These are phyloP conservation scores for Coptotermes formosanus DNA, from an alignment of 1,140 invertebrate species.

Conservation along the genomic window DNA sequence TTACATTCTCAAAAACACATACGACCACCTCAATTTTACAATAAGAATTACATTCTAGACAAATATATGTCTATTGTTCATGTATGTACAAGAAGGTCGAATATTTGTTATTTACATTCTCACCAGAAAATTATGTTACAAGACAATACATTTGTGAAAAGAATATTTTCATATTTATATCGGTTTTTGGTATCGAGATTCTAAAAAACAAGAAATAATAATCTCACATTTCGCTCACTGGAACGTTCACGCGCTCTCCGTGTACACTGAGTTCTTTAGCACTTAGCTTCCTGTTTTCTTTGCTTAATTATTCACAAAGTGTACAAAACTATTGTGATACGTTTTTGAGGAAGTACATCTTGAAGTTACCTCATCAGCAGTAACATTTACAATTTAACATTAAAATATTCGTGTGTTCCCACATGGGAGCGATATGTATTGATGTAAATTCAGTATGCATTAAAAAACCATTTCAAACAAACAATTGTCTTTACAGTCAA, in stretches of 20 bases:
- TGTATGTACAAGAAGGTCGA: background rate
- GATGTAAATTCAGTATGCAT: background rate
- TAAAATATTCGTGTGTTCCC: background rate
- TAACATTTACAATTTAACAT: background rate
- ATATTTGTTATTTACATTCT: conserved; percentile 18
- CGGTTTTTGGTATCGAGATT: background rate
- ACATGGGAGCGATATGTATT: background rate
- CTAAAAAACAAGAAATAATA: too few relatives aligned
- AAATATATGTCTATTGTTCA: background rate
- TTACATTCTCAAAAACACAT: conserved; percentile 20
- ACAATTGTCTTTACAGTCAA: too few relatives aligned
- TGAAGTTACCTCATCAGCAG: background rate
- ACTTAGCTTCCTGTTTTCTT: background rate
- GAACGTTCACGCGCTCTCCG: background rate
- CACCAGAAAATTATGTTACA: background rate
- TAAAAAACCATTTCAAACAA: background rate
- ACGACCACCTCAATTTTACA: conserved; percentile 14
- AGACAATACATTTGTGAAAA: background rate
- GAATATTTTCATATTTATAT: conserved; percentile 2
- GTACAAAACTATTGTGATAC: conserved; percentile 31
- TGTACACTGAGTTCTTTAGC: background rate
- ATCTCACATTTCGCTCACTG: background rate
- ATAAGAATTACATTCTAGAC: background rate
- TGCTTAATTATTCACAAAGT: conserved; percentile 25
- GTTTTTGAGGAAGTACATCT: background rate